Evolutionary conservation across 1,140 invertebrate species (phyloP).

Genomic region (Nomia melanderi): DNA sequence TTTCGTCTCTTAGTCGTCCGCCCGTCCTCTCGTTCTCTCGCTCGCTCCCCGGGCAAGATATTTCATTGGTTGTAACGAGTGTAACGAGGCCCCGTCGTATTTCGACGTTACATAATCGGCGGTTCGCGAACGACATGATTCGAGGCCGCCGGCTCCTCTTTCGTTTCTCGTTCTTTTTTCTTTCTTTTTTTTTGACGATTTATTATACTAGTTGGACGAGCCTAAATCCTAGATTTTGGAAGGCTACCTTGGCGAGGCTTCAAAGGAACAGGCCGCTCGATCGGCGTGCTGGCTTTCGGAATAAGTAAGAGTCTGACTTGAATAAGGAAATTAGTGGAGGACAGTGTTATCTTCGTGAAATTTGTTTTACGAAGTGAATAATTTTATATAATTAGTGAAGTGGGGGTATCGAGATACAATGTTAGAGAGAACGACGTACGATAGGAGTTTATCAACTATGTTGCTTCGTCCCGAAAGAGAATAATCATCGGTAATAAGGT

Average conservation of each 20-base stretch:
- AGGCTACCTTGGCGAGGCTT: neutral
- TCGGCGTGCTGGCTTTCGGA: too few species aligned
- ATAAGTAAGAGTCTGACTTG: too few species aligned
- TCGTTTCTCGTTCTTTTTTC: too few species aligned
- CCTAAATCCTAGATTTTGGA: neutral
- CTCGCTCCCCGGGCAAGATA: neutral
- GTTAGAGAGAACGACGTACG: too few species aligned
- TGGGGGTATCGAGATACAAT: too few species aligned
- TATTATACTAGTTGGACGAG: neutral
- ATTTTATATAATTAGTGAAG: too few species aligned
- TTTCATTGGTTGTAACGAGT: slow-evolving; percentile 33
- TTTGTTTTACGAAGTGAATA: too few species aligned
- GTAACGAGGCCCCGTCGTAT: slow-evolving; percentile 2
- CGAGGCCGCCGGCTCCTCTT: neutral
- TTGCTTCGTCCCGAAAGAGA: too few species aligned
- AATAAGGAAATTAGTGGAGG: too few species aligned
- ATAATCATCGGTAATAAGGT: slow-evolving; percentile 26
- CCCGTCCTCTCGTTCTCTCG: neutral
- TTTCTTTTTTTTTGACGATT: slow-evolving; percentile 3
- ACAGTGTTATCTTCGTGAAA: too few species aligned
- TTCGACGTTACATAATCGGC: slow-evolving; percentile 12
- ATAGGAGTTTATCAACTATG: too few species aligned
- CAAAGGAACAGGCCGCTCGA: too few species aligned
- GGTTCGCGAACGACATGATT: neutral
- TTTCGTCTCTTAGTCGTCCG: slow-evolving; percentile 24